Evolutionary conservation across 2,113 vertebrate species (phyloP).

Genomic region (Brienomyrus longianalis): DNA sequence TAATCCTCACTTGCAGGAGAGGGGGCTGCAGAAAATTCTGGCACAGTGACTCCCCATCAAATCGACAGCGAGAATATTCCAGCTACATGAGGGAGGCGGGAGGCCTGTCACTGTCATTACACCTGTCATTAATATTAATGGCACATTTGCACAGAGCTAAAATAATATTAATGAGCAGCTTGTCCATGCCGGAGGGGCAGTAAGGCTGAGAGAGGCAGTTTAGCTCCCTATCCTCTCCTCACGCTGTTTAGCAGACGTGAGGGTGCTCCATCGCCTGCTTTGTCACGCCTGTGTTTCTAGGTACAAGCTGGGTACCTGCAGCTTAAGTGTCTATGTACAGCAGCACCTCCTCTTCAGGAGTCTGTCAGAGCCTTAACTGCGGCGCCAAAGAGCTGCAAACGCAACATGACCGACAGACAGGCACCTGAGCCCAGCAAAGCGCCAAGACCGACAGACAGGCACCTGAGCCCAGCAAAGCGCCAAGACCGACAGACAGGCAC

Average conservation of each 20-base stretch:
- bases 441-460: background rate
- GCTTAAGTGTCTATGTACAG: background rate
- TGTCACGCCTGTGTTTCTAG: background rate
- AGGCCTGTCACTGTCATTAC: slow-evolving; percentile 48
- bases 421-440: too few species aligned
- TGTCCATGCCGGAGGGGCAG: slow-evolving; percentile 15
- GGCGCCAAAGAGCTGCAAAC: background rate
- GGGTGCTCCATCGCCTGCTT: background rate
- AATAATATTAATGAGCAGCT: slow-evolving; percentile 36
- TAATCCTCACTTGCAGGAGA: background rate
- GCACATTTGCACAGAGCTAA: slow-evolving; percentile 39
- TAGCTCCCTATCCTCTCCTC: background rate
- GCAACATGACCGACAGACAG: background rate
- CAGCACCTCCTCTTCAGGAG: background rate
- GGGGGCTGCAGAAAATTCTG: background rate
- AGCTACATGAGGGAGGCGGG: slow-evolving; percentile 36
- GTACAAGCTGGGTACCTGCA: background rate
- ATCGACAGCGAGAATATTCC: slow-evolving; percentile 25
- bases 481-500: too few species aligned
- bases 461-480: too few species aligned
- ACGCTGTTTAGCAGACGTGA: background rate
- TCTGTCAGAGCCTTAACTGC: background rate
- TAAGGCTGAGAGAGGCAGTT: slow-evolving; percentile 13
- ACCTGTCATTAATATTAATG: slow-evolving; percentile 55
- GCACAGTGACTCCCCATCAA: background rate